Conservation (phyloP, 2,888 invertebrate species). For the Neelides folsomi region DNA sequence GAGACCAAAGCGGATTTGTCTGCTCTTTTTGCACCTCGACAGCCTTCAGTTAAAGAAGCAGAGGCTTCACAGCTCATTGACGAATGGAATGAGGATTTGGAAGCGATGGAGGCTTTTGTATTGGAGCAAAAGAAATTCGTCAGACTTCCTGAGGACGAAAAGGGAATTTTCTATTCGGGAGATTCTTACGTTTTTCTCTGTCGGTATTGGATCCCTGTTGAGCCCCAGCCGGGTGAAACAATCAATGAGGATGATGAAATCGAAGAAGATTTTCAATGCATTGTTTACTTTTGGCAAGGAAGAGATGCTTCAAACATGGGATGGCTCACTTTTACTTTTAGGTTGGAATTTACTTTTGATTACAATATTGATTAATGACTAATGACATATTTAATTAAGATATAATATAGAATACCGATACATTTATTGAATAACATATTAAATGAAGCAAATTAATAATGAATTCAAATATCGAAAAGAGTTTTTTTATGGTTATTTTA, state of each 20-base stretch:
- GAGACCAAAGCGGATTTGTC: constrained; percentile 88
- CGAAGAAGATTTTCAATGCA: constrained; percentile 72
- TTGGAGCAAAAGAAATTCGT: constrained; percentile 94
- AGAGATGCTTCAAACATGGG: constrained; percentile 96
- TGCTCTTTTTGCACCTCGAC: constrained; percentile 82
- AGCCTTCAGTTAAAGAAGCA: constrained; percentile 60
- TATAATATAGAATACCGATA: too few species aligned
- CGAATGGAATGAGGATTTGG: constrained; percentile 97
- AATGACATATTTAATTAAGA: too few species aligned
- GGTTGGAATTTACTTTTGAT: constrained; percentile 37
- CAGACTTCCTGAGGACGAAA: constrained; percentile 85
- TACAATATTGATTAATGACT: too few species aligned
- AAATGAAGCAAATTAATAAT: background rate
- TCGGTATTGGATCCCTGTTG: constrained; percentile 74
- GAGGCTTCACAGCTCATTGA: constrained; percentile 80
- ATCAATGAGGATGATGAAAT: constrained; percentile 44
- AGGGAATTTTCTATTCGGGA: constrained; percentile 74
- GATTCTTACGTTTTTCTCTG: constrained; percentile 98
- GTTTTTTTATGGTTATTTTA: too few species aligned
- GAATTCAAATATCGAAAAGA: background rate
- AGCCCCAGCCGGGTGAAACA: constrained; percentile 38
- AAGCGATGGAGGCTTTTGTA: constrained; percentile 85
- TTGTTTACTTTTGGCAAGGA: constrained; percentile 99
- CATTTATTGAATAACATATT: background rate
- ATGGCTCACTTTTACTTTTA: constrained; percentile 98